phyloP scores from a whole-genome alignment of 2,113 vertebrate species.

The Isurus oxyrinchus region DNA sequence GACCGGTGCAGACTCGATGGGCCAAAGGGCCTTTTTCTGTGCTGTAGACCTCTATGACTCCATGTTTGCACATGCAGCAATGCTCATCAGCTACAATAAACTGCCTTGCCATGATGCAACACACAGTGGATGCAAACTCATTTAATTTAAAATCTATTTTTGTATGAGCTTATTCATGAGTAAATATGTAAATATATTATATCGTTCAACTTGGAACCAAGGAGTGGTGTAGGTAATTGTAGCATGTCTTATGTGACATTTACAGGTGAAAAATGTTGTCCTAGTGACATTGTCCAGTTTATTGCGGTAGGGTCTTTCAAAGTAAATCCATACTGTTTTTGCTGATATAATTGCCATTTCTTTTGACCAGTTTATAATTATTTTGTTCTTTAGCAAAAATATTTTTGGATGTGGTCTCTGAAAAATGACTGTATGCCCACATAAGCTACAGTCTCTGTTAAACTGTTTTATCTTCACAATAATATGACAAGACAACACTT shows the following conservation, averaged over 20 bases:
- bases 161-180: neutral
- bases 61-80: neutral
- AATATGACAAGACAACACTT: neutral
- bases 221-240: neutral
- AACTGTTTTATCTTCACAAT: neutral
- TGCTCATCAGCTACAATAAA: neutral
- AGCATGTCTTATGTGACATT: neutral
- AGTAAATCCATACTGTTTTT: neutral
- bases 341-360: neutral
- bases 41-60: too few species aligned
- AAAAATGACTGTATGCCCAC: neutral
- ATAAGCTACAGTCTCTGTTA: neutral
- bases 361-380: neutral
- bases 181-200: neutral
- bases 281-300: neutral
- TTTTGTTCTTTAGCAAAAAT: neutral
- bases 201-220: neutral
- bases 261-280: neutral
- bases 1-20: too few species aligned
- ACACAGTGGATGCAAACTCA: neutral
- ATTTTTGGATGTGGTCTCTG: neutral
- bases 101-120: neutral
- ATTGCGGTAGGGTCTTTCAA: neutral
- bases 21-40: too few species aligned
- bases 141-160: neutral